Conservation (phyloP, 1,140 invertebrate genomes). For the Drosophila suzukii region DNA sequence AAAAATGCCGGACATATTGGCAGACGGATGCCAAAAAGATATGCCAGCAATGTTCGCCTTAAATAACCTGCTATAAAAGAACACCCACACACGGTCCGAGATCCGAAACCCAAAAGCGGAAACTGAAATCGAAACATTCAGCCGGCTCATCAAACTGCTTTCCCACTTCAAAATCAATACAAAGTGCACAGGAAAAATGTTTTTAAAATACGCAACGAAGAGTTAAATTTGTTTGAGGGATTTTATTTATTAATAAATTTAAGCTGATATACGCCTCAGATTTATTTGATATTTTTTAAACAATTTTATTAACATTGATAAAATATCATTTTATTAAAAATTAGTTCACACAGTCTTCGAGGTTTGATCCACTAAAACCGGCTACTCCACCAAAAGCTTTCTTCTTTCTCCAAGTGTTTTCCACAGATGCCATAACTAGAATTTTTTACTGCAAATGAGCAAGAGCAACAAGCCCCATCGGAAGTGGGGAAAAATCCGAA, state of each 20-base stretch:
- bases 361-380: too few species aligned
- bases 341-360: too few species aligned
- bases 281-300: too few species aligned
- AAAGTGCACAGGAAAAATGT: conserved; percentile 17
- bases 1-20: conserved; percentile 43
- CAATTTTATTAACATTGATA: too few species aligned
- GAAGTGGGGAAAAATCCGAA: conserved; percentile 27
- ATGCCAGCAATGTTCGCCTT: conserved; percentile 12
- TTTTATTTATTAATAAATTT: neutral
- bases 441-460: conserved; percentile 73
- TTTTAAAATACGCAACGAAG: neutral
- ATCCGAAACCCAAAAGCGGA: conserved; percentile 6
- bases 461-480: conserved; percentile 19
- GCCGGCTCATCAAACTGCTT: conserved; percentile 46
- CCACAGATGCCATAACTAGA: conserved; percentile 34
- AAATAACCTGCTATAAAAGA: conserved; percentile 61
- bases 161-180: conserved; percentile 59
- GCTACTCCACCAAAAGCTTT: too few species aligned
- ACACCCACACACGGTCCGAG: conserved; percentile 1
- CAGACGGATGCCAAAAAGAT: conserved; percentile 5
- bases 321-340: too few species aligned
- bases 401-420: conserved; percentile 12
- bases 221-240: too few species aligned
- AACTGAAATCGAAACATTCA: conserved; percentile 31
- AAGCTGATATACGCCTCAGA: too few species aligned